Evolutionary conservation across 2,888 invertebrate species (phyloP), one percentile per base, ranked within the genome.

Genomic region (Clivina fossor): DNA sequence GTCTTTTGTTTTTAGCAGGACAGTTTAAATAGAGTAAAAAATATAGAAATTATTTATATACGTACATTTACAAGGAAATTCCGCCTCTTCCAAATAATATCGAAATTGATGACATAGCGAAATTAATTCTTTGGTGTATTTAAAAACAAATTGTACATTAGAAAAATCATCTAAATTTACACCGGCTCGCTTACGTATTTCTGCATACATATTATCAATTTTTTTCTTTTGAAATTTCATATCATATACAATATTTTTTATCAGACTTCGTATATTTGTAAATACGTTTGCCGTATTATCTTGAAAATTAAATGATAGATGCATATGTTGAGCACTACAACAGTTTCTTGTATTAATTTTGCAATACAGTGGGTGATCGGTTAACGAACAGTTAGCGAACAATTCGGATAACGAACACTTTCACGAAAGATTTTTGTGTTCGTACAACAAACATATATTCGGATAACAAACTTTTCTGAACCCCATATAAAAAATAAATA

Each of bases 91-190:
- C 33, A 51, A 41, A 51, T 51, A 51, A 15, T 41, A 41, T 20
- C 24, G 20, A 22, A 22, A 32, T 15, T 51, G 41, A 8, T 51
- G 28, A 33, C 51, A 51, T 13, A 43, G 43, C 19, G 19, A 16
- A 51, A 43, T 32, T 43, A 51, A 16, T n/a, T 51, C 41, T 22
- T 20, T 32, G 32, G 41, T 32, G 51, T 51, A 51, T 51, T 51
- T 51, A 43, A 51, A 43, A 43, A 51, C 43, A 16, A 5, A 41
- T 15, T 18, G n/a, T 8, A 8, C 43, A 20, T 22, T 30, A 33
- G 41, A 51, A 24, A 51, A 41, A 43, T 51, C 24, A 51, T 41
- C 33, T 32, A 7, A 22, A 7, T 33, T 24, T 11, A 19, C 40
- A 9, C 22, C n/a, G n/a, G 16, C 15, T 51, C 22, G 13, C 32